Evolutionary conservation across 1,140 invertebrate species (phyloP), one percentile per base, ranked within the genome.

Genomic region (Lepidurus apus): DNA sequence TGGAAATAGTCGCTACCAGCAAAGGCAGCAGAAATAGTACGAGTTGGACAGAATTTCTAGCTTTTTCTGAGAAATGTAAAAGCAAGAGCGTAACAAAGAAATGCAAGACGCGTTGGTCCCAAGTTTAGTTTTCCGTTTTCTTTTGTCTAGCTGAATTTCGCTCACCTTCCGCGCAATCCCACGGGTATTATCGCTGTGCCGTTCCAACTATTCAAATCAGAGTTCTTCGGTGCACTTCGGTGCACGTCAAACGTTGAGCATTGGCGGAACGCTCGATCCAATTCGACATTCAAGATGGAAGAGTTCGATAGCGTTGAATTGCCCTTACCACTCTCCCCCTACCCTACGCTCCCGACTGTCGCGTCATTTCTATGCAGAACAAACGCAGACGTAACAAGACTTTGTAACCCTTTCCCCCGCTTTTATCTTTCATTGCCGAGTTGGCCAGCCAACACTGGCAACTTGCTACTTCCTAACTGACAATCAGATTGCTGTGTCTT

Each of bases 381-480:
- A 65, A 21, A 17, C 5, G 53, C 53, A 13, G 21, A 65, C 53
- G 21, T 65, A 65, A 65, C 53, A 65, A 65, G 53, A 65, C 53
- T 65, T 65, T 8, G 21, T 4, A 21, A 65, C 53, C 53, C 53
- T n/a, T 65, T 13, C 53, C 21, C 53, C 21, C n/a, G 53, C 17
- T 65, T 65, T 65, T 21, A 65, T 21, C 53, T n/a, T 65, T 1
- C 53, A 65, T 65, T 65, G 53, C 53, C 9, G n/a, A 65, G 53
- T n/a, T 65, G 53, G 53, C 53, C 53, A 65, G 53, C 53, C 53
- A 21, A 65, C 21, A 21, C 53, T 65, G 21, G 53, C 53, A 65
- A 65, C 53, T 65, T 65, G 53, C 53, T 65, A 65, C 53, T 65
- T 65, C 21, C 13, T 65, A 65, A 13, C 53, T 9, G 53, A 65